These are phyloP conservation scores for Nipponacmea schrenckii DNA, from an alignment of 2,888 invertebrate species.

Conservation along the genomic window DNA sequence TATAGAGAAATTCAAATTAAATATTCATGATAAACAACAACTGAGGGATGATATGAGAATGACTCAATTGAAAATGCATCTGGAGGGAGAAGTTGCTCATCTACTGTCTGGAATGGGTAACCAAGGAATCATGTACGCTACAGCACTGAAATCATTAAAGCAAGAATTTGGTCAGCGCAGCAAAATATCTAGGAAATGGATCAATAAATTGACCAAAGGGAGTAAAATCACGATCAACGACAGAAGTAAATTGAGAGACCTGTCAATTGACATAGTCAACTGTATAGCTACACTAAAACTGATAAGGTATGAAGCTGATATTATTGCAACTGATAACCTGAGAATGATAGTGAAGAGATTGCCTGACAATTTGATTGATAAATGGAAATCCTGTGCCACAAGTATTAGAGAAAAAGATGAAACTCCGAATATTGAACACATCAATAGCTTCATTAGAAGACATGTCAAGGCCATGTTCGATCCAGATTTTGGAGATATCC, in stretches of 20 bases:
- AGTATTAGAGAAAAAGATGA: slow-evolving; percentile 18
- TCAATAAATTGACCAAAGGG: slow-evolving; percentile 15
- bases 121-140: slow-evolving; percentile 15
- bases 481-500: slow-evolving; percentile 22
- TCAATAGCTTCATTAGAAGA: slow-evolving; percentile 15
- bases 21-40: slow-evolving; percentile 18
- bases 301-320: too few species aligned
- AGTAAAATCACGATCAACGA: slow-evolving; percentile 4
- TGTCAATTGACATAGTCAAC: slow-evolving; percentile 17
- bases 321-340: slow-evolving; percentile 1
- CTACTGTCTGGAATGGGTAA: slow-evolving; percentile 10
- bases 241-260: slow-evolving; percentile 6
- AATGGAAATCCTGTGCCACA: slow-evolving; percentile 12
- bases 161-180: slow-evolving; percentile 19
- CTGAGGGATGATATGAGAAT: slow-evolving; percentile 18
- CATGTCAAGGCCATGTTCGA: slow-evolving; percentile 20
- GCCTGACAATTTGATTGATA: slow-evolving; percentile 17
- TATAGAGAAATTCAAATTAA: slow-evolving; percentile 16
- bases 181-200: slow-evolving; percentile 17
- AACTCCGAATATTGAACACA: slow-evolving; percentile 10
- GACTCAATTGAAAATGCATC: slow-evolving; percentile 13
- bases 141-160: slow-evolving; percentile 19
- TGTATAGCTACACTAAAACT: slow-evolving; percentile 11
- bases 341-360: slow-evolving; percentile 13
- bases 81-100: slow-evolving; percentile 10